phyloP scores from a whole-genome alignment of 2,797 vertebrate genomes.

The Cephalopachus bancanus region DNA sequence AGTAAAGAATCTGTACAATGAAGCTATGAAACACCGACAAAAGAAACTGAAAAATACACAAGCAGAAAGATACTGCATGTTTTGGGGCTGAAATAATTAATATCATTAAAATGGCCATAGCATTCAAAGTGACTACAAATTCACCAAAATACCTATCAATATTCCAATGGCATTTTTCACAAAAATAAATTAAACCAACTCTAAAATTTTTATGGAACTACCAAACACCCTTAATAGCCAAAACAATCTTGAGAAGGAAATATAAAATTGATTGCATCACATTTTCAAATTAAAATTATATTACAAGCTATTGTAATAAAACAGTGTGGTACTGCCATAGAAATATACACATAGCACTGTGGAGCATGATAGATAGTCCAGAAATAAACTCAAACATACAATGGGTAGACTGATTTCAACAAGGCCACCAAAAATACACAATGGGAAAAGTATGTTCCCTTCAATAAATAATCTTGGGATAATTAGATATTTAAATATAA shows the following conservation, averaged over 20 bases:
- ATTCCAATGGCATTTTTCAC: background rate
- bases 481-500: background rate
- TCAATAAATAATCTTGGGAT: too few relatives aligned
- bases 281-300: background rate
- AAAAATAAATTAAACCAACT: background rate
- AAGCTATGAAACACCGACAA: background rate
- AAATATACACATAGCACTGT: background rate
- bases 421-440: background rate
- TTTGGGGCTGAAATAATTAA: background rate
- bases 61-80: background rate
- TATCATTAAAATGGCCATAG: background rate
- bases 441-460: background rate
- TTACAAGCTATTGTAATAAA: background rate
- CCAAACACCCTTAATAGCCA: background rate
- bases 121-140: background rate
- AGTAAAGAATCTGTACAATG: background rate
- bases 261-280: background rate
- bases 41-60: background rate
- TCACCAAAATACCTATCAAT: background rate
- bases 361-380: background rate
- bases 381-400: background rate
- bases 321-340: background rate
- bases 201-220: background rate
- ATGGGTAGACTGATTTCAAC: too few relatives aligned
- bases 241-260: background rate